Evolutionary conservation across 2,797 vertebrate genomes (phyloP), one percentile per base, ranked within the genome.

Genomic region (Ispidina picta): DNA sequence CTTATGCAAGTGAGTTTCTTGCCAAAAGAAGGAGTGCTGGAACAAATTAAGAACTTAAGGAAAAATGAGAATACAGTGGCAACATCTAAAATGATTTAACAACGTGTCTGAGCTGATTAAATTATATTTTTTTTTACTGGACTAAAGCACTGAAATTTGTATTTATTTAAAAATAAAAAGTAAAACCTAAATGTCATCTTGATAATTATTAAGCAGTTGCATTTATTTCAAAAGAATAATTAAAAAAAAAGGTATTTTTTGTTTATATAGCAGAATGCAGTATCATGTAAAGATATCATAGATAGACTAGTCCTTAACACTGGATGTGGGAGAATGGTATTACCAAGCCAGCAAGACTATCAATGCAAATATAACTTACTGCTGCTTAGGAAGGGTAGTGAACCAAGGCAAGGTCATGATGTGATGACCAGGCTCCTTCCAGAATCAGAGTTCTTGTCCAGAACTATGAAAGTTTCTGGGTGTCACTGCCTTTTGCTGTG

Each of bases 1-100:
- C 70, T 95, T 95, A 92, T 92, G 94, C 93, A 93, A 96, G 88
- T 81, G 59, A 77, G 63, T 81, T 78, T 85, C 89, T 69, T 95
- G 93, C 86, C 90, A 96, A 92, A 94, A 77, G 37, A 64, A 88
- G 46, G 82, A 94, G 62, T 69, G 33, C 82, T 94, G 89, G 65
- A 92, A 89, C 39, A 80, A 93, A 94, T 83, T 0, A 92, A 89
- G 93, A 89, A 70, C 86, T 90, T 83, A 77, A 83, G 83, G 66
- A 85, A 90, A 91, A 87, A 75, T 17, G 25, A 25, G 31, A 76
- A 72, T 78, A 63, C 19, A 65, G 58, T 65, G 35, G 51, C 62
- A 69, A 75, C 43, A 62, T 86, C 75, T 77, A 80, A 77, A 83
- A 73, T 76, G 51, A 48, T 92, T 90, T 77, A 90, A 72, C 43